Conservation (phyloP, 1,140 invertebrate genomes). For the Caerostris extrusa region DNA sequence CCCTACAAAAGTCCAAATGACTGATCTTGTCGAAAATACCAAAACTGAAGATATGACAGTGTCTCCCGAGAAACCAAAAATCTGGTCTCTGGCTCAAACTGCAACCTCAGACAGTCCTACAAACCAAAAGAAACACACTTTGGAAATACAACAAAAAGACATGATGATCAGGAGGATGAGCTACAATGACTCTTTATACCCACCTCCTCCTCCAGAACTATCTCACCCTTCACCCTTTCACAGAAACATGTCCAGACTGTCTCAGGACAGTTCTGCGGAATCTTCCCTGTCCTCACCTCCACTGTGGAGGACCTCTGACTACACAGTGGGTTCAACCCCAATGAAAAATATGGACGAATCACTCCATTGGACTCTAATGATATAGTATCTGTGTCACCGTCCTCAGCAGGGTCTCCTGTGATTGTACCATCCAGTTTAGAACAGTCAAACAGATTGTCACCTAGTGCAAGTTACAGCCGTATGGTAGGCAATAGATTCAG, state of each 20-base stretch:
- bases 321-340: conserved; percentile 9
- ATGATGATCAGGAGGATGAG: conserved; percentile 20
- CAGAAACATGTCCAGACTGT: background rate
- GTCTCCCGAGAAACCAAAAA: conserved; percentile 88
- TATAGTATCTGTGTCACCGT: conserved; percentile 59
- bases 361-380: conserved; percentile 62
- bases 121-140: conserved; percentile 22
- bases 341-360: conserved; percentile 32
- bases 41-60: background rate
- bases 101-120: conserved; percentile 85
- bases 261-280: conserved; percentile 69
- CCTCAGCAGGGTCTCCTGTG: conserved; percentile 59
- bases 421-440: conserved; percentile 56
- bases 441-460: background rate
- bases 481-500: conserved; percentile 50
- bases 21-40: background rate
- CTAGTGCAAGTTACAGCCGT: conserved; percentile 39
- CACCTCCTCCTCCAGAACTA: background rate
- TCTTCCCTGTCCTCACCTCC: conserved; percentile 71
- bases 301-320: conserved; percentile 47
- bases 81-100: conserved; percentile 97
- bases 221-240: background rate
- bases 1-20: background rate
- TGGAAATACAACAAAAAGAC: conserved; percentile 38
- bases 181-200: conserved; percentile 24